Conservation (phyloP, 2,888 invertebrate species). For the Orthonychiurus folsomi region DNA sequence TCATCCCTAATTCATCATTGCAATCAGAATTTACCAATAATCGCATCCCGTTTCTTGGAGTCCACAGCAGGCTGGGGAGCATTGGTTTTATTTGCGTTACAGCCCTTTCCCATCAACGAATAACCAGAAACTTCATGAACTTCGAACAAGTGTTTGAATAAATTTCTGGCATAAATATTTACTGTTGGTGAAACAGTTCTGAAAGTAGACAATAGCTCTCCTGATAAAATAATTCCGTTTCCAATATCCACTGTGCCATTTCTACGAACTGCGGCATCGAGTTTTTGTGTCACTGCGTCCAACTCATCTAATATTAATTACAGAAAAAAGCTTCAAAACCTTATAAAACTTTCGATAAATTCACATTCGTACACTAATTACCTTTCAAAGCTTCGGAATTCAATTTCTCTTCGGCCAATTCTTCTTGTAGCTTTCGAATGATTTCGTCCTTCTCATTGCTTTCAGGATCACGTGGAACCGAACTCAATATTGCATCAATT, state of each 20-base stretch:
- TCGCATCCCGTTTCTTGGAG: background rate
- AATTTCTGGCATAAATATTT: slow-evolving; percentile 4
- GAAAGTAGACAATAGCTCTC: slow-evolving; percentile 7
- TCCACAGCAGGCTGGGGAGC: background rate
- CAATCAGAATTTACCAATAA: background rate
- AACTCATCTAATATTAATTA: too few species aligned
- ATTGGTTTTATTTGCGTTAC: slow-evolving; percentile 4
- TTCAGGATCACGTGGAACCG: background rate
- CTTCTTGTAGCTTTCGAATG: background rate
- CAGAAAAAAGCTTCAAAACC: too few species aligned
- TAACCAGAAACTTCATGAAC: slow-evolving; percentile 6
- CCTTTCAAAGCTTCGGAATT: background rate
- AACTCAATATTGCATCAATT: background rate
- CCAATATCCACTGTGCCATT: slow-evolving; percentile 7
- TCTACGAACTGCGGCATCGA: too few species aligned
- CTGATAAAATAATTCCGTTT: background rate
- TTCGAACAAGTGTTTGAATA: slow-evolving; percentile 9
- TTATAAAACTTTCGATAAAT: too few species aligned
- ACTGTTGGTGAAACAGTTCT: background rate
- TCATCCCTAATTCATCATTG: background rate
- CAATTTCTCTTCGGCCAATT: background rate
- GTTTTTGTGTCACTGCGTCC: too few species aligned
- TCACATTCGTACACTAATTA: too few species aligned
- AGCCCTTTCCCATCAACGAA: slow-evolving; percentile 9
- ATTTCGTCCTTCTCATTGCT: background rate